Percentiles rank a stretch among this genome's conserved stretches.
Conservation (phyloP, 1,140 invertebrate species). For the Drosophila ercepeae region DNA sequence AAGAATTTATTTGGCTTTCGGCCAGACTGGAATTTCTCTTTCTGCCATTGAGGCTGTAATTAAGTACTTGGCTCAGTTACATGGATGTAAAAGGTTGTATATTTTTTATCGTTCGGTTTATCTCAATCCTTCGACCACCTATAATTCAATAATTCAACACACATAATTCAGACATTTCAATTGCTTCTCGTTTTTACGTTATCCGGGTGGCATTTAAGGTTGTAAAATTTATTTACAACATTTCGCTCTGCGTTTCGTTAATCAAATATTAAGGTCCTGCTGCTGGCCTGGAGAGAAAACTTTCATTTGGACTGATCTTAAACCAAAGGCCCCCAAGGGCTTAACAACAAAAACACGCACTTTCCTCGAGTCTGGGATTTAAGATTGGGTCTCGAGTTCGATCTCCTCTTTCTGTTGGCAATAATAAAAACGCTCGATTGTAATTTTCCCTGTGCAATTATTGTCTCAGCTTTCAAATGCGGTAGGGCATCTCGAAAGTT, state of each 20-base stretch:
- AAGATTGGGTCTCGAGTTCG: slow-evolving; percentile 16
- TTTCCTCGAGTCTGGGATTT: slow-evolving; percentile 48
- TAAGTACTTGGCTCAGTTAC: slow-evolving; percentile 29
- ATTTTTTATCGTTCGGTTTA: neutral
- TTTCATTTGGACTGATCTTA: slow-evolving; percentile 50
- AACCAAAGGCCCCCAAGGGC: slow-evolving; percentile 55
- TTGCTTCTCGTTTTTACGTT: slow-evolving; percentile 47
- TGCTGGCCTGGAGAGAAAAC: slow-evolving; percentile 44
- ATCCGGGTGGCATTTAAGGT: slow-evolving; percentile 50
- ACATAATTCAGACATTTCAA: slow-evolving; percentile 55
- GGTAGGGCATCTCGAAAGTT: slow-evolving; percentile 45
- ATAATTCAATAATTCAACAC: slow-evolving; percentile 41
- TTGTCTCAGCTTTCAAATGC: slow-evolving; percentile 78
- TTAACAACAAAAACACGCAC: slow-evolving; percentile 67
- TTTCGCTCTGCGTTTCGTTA: slow-evolving; percentile 49
- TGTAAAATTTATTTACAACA: slow-evolving; percentile 54
- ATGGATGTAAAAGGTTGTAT: neutral
- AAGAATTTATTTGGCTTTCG: neutral
- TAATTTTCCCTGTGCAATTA: slow-evolving; percentile 78
- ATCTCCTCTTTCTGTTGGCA: slow-evolving; percentile 8
- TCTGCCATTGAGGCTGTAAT: neutral
- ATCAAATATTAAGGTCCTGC: slow-evolving; percentile 50
- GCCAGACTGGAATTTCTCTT: slow-evolving; percentile 21
- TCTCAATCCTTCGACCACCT: slow-evolving; percentile 30
- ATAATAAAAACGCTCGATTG: slow-evolving; percentile 76